These are phyloP conservation scores for Phylloscopus whistleri DNA, from an alignment of 2,113 vertebrate species.

Conservation along the genomic window DNA sequence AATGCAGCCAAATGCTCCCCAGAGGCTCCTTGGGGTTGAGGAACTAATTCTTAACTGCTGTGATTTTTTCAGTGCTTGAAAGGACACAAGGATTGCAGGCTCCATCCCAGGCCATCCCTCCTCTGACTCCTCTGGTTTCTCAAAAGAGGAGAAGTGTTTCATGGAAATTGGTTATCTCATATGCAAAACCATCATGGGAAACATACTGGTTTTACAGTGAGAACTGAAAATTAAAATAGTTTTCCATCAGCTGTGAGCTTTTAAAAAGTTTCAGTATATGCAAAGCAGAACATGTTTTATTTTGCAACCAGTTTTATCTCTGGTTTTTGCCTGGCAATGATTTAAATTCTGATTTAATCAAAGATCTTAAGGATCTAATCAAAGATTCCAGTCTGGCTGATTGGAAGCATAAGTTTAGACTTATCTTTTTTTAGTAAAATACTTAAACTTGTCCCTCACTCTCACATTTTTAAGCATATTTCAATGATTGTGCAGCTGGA, in stretches of 20 bases:
- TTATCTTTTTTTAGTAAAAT: conserved; percentile 20
- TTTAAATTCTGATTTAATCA: conserved; percentile 38
- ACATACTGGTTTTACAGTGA: not conserved
- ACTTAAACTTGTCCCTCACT: not conserved
- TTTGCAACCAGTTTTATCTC: conserved; percentile 1
- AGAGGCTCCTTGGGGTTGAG: not conserved
- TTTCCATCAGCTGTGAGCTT: not conserved
- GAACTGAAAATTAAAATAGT: not conserved
- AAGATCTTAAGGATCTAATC: conserved; percentile 35
- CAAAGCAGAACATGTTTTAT: not conserved
- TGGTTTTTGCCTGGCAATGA: not conserved
- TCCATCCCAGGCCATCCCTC: not conserved
- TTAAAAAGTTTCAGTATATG: not conserved
- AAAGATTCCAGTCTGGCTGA: conserved; percentile 21
- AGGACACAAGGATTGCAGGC: not conserved
- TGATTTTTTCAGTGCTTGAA: conserved; percentile 23
- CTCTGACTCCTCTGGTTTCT: not conserved
- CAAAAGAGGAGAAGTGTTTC: not conserved
- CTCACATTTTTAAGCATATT: not conserved
- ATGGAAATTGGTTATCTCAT: not conserved
- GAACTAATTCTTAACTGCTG: conserved; percentile 42
- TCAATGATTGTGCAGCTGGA: not conserved
- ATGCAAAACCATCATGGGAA: not conserved
- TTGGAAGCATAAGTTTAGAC: conserved; percentile 44
- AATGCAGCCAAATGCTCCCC: conserved; percentile 32